Base-by-base conservation (phyloP, 2,113 vertebrate genomes). In the Formicarius rufipectus region DNA sequence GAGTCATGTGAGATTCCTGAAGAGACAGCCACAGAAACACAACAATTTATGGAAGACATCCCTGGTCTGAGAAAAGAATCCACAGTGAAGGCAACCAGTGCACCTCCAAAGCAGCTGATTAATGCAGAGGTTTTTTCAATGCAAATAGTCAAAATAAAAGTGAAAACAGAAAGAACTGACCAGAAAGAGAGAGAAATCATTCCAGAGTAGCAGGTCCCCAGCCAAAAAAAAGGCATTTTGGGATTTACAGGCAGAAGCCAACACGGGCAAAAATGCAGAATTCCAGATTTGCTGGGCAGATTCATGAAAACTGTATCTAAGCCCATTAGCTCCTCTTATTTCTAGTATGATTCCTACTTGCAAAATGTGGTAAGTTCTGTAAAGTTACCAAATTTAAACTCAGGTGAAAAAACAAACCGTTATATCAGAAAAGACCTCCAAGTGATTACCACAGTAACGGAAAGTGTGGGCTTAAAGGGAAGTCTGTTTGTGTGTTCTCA, bases 361-460 rank as follows among this genome's bases (percentile, higher is more conserved):
- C 19, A 78, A 62, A 78, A 56, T 14, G 13, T 7, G 45, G 28
- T 10, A 16, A 16, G n/a, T 80, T 66, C 68, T 77, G 72, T 58
- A 8, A 75, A 60, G 12, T 25, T 39, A 24, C 27, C 47, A 5
- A 16, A 56, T 59, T 28, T 28, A 67, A 90, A 47, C 25, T 22
- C 10, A 84, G 67, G 31, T 64, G 66, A 62, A 55, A 28, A 33
- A 25, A 9, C 42, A 58, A 28, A 12, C 9, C 49, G 24, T 37
- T 16, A 5, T 2, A 44, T 3, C 0, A 0, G 58, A 25, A 58
- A 74, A 52, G 42, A 33, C 0, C 0, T 14, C 16, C 3, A 6
- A 42, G 52, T 14, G 35, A 39, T 5, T 42, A 44, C 6, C 1
- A 0, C 45, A 15, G 64, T n/a, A n/a, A n/a, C n/a, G n/a, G n/a